Percentiles rank a stretch among this genome's conserved stretches.
phyloP scores from a whole-genome alignment of 2,113 vertebrate genomes.

The Heptranchias perlo region DNA sequence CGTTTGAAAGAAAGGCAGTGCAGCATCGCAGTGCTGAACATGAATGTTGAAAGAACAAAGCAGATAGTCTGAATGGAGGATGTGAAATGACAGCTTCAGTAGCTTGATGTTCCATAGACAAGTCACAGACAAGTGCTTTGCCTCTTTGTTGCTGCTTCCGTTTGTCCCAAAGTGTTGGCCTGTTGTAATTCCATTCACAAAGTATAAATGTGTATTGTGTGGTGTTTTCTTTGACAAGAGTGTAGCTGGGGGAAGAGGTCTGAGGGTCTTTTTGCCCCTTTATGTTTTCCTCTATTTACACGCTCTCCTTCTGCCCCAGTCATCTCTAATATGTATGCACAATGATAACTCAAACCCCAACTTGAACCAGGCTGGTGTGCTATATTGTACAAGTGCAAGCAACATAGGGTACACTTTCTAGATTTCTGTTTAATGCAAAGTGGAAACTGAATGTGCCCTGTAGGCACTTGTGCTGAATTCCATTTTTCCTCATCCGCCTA shows the following conservation, averaged over 20 bases:
- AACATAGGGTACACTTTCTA: neutral
- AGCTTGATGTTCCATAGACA: constrained; percentile 7
- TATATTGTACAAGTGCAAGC: neutral
- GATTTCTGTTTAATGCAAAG: neutral
- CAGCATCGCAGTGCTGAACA: neutral
- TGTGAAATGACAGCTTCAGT: constrained; percentile 23
- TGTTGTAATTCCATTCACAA: constrained; percentile 25
- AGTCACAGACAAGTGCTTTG: constrained; percentile 26
- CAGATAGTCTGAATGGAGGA: constrained; percentile 13
- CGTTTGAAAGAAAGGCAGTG: neutral
- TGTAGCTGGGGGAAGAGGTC: neutral
- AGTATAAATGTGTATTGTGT: neutral
- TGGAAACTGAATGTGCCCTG: neutral
- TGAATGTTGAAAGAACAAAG: constrained; percentile 31
- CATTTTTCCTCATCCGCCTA: neutral
- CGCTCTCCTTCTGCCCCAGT: too few relatives aligned
- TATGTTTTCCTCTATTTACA: neutral
- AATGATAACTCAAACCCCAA: neutral
- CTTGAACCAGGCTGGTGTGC: neutral
- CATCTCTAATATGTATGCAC: neutral
- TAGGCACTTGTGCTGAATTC: neutral
- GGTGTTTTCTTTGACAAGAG: neutral
- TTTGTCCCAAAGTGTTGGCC: neutral
- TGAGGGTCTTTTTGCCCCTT: neutral
- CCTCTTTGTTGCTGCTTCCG: neutral